Percentiles rank a stretch among this genome's conserved stretches.
These are phyloP conservation scores for Chondrilla cf. caribensis DNA, from an alignment of 37 sponge, comb jelly and placozoan genomes.

Conservation along the genomic window DNA sequence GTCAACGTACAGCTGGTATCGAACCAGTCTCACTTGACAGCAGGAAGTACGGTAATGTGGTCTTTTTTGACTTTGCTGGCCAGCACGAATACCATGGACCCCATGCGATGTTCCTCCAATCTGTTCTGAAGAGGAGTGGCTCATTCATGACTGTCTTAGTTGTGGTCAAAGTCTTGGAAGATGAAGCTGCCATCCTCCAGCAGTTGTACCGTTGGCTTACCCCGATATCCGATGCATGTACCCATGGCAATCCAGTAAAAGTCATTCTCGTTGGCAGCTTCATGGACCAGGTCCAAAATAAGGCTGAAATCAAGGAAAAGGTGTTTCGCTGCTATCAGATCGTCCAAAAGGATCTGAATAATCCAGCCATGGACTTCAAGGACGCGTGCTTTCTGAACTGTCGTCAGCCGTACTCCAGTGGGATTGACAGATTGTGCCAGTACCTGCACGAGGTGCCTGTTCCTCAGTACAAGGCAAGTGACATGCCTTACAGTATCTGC, in stretches of 20 bases:
- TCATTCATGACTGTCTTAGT: not conserved
- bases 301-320: not conserved
- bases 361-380: not conserved
- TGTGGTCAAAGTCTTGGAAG: not conserved
- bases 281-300: not conserved
- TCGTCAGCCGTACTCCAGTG: not conserved
- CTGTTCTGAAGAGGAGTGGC: not conserved
- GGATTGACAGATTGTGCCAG: not conserved
- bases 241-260: not conserved
- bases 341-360: not conserved
- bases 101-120: conserved; percentile 15
- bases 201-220: not conserved
- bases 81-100: conserved; percentile 35
- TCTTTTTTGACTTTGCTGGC: conserved; percentile 40
- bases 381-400: not conserved
- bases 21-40: conserved; percentile 12
- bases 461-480: not conserved
- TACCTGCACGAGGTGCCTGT: not conserved
- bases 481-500: not conserved
- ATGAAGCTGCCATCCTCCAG: not conserved
- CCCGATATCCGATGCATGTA: not conserved
- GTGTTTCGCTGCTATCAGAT: not conserved
- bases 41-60: conserved; percentile 16
- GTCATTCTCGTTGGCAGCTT: not conserved
- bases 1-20: conserved; percentile 27